Evolutionary conservation across 2,797 vertebrate genomes (phyloP), one percentile per base, ranked within the genome.

Genomic region (Xenopus petersii): DNA sequence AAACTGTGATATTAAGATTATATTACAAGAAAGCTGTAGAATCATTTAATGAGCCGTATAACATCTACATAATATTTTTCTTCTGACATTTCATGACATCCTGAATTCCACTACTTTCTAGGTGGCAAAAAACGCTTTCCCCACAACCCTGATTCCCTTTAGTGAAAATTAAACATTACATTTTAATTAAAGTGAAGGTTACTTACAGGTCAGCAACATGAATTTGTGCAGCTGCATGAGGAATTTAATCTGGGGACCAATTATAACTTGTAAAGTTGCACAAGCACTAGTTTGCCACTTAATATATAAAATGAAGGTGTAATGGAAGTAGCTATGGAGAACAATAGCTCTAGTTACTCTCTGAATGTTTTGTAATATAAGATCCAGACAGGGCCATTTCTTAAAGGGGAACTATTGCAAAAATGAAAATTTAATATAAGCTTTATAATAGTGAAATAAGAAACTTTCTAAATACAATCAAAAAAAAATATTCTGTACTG

Each of bases 281-380:
- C 55, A 71, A 72, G 56, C 64, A 60, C 46, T 60, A 51, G 54
- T 16, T 54, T 26, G 51, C 17, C 64, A 71, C 47, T 55, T 24
- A 62, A 67, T 63, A n/a, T 77, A 62, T 47, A 54, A 75, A 62
- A 21, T 59, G 26, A 56, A 66, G 54, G 42, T 59, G 54, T 64
- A 76, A 71, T 75, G n/a, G 64, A 11, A 62, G 59, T 46, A 75
- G 16, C 11, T 4, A 7, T 12, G 4, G 17, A 16, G 67, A 77
- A 77, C 67, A 77, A 72, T 67, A 67, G 56, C 24, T 13, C 58
- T 42, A 54, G 42, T 55, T 62, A 62, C 46, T 55, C 48, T 12
- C 16, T 54, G 64, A 36, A 71, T 67, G 65, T 67, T 49, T 48
- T 55, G 75, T 77, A 77, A 77, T 51, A 8, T 13, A 69, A 77